A percentile compares a stretch with the other conserved stretches of the same genome.
These are phyloP conservation scores for Solen grandis DNA, from an alignment of 1,140 invertebrate genomes.

Conservation along the genomic window DNA sequence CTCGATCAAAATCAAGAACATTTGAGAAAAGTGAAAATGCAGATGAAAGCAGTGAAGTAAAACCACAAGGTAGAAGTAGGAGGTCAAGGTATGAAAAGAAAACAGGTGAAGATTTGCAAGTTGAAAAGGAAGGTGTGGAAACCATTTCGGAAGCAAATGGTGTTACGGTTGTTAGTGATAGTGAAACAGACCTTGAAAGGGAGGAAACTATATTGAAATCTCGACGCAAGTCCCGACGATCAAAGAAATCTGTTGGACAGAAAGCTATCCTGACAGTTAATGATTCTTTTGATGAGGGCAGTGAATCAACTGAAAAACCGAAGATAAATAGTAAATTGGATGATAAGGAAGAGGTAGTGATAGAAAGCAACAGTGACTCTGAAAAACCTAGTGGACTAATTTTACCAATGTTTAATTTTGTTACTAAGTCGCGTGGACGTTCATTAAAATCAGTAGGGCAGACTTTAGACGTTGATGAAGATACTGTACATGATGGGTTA, in stretches of 20 bases:
- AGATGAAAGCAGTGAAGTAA: background rate
- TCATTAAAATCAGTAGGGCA: background rate
- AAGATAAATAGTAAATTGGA: background rate
- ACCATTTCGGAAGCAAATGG: background rate
- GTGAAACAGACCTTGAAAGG: slow-evolving; percentile 14
- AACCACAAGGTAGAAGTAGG: background rate
- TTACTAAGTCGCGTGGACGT: background rate
- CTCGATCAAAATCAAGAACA: background rate
- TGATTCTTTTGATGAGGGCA: too few relatives aligned
- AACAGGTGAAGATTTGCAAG: background rate
- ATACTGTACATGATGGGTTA: background rate
- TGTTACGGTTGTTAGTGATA: background rate
- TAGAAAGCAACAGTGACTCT: background rate
- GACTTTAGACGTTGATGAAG: background rate
- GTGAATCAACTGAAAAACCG: too few relatives aligned
- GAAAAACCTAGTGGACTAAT: background rate
- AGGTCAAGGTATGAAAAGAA: background rate
- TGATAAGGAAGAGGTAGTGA: background rate
- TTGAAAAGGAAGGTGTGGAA: background rate
- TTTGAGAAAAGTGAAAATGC: background rate
- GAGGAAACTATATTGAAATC: background rate
- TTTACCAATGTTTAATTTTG: background rate
- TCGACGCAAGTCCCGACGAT: background rate
- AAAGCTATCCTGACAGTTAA: too few relatives aligned
- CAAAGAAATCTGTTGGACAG: background rate